Evolutionary conservation across 2,888 invertebrate species (phyloP).

Genomic region (Dryobotodes eremita): DNA sequence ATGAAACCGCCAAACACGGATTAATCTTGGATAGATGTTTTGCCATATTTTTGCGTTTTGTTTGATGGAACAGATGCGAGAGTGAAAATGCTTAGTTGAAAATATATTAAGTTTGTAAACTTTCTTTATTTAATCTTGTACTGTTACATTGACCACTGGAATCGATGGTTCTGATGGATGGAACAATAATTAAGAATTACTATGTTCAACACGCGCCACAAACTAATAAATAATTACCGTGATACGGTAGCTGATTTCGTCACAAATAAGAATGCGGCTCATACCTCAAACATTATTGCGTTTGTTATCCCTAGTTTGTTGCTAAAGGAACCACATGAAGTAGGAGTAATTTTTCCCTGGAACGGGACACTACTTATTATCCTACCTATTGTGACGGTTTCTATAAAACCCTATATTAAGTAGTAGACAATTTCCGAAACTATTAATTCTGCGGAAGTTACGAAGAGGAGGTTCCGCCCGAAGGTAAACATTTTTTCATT

Average conservation of each 20-base stretch:
- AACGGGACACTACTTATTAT: slow-evolving; percentile 2
- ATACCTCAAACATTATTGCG: background rate
- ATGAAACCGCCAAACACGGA: background rate
- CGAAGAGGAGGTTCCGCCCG: slow-evolving; percentile 12
- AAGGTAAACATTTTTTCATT: slow-evolving; percentile 21
- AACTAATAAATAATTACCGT: background rate
- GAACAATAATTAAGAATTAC: background rate
- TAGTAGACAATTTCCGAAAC: slow-evolving; percentile 43
- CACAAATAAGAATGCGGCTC: background rate
- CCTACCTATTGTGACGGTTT: slow-evolving; percentile 12
- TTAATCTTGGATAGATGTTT: background rate
- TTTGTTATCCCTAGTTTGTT: background rate
- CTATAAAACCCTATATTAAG: background rate
- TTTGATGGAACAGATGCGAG: background rate
- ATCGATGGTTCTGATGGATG: background rate
- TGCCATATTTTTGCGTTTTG: too few relatives aligned
- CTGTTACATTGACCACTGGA: background rate
- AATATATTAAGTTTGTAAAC: background rate
- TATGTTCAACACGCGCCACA: background rate
- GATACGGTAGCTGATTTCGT: background rate
- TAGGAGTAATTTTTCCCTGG: background rate
- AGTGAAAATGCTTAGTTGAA: background rate
- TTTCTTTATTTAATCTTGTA: background rate
- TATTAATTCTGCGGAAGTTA: slow-evolving; percentile 37
- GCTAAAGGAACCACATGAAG: background rate